Base-by-base conservation (phyloP, 2,797 vertebrate species). In the Eulemur rubriventer region DNA sequence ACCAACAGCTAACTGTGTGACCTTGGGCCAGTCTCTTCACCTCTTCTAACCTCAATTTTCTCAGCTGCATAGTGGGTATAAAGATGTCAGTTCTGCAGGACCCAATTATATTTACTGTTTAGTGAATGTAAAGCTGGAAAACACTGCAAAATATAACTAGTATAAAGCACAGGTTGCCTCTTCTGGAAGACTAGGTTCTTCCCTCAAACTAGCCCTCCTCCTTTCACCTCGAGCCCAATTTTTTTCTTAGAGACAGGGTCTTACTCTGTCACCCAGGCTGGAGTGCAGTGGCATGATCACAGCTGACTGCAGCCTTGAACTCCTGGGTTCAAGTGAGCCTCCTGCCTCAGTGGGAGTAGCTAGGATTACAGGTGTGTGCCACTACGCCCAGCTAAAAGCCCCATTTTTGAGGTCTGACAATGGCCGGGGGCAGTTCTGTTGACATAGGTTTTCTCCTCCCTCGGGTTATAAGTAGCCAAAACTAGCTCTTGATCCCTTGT, bases 21-120 rank as follows among this genome's bases (percentile, higher is more conserved):
- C 30, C 33, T 86, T 84, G 30, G 75, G 63, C 33, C 67, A 84
- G 22, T 89, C 91, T 72, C 33, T 48, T 92, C 55, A 81, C 20
- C 41, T 92, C 72, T 70, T 84, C 28, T 83, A 90, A 90, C 48
- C n/a, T 95, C 76, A 88, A 35, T 89, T 96, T 96, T 93, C 67
- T 95, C 91, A 83, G 16, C 57, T 95, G 63, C 28, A n/a, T 72
- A 63, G 52, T 83, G 38, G 89, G 35, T 38, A 96, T 89, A 76
- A 79, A 93, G 59, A 86, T 76, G 28, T 95, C 63, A 86, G 61
- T 41, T 79, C 67, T 69, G 11, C n/a, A 33, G 79, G 46, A 80
- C 41, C 10, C 69, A 76, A 18, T 67, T 90, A 82, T 11, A 89
- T n/a, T 50, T 50, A 72, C 79, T 11, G 87, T n/a, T 50, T 50